Base-by-base conservation (phyloP, 2,113 vertebrate species). In the Redunca redunca region DNA sequence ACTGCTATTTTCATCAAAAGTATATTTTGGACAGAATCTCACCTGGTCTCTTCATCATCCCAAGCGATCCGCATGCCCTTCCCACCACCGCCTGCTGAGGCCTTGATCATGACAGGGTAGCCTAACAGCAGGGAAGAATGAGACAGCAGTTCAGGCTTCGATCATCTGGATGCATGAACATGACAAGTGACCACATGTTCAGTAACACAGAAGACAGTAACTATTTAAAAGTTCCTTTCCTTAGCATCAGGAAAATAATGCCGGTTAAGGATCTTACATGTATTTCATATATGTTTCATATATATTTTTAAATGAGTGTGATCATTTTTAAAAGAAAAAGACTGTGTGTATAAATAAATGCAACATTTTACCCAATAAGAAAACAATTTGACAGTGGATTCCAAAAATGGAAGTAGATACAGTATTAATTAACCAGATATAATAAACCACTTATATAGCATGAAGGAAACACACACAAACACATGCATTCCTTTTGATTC, bases 91-190 rank as follows among this genome's bases (percentile, higher is more conserved):
- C 99, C 99, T 94, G 99, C 99, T 97, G 99, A 99, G 53, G 99
- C 99, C 99, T 99, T 99, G 99, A 99, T 99, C 99, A 99, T 99
- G 98, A 99, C 99, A 88, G 99, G 99, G 98, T 99, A 99, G 98
- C 99, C 99, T 99, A 99, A 98, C 99, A 99, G 99, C 99, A 97
- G 99, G 99, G 99, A 99, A 99, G 99, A 99, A 99, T 99, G 99
- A 99, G 99, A 99, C 99, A 99, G 98, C 99, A 99, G 99, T 99
- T 99, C 99, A 99, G 98, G 99, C 99, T 99, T 99, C 99, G 99
- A 99, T 99, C 99, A 99, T 99, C 98, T 99, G 99, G 99, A 99
- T 99, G 99, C 99, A 99, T 98, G 98, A 99, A 99, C 99, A 99
- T 99, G 99, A 99, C 99, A 99, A 99, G 98, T 99, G 99, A 99